These are phyloP conservation scores for Donacobius atricapilla DNA, from an alignment of 2,113 vertebrate genomes.

Conservation along the genomic window DNA sequence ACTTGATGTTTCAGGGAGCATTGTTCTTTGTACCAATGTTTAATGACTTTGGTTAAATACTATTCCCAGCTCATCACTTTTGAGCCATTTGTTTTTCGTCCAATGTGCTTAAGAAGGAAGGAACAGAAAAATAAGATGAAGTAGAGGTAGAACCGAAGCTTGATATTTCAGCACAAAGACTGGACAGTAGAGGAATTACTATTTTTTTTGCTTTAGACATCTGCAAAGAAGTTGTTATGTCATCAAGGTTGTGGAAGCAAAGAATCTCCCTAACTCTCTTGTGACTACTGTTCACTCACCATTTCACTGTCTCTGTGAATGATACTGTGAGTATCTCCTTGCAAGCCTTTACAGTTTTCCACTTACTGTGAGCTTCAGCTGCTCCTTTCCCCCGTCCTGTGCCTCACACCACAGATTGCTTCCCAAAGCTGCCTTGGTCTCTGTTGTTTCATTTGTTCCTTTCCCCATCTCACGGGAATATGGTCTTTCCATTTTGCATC, in stretches of 20 bases:
- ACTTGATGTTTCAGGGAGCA: neutral
- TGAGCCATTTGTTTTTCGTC: neutral
- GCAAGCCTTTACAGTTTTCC: neutral
- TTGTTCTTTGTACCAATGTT: neutral
- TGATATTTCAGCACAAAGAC: neutral
- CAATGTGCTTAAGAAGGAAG: neutral
- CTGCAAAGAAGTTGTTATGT: neutral
- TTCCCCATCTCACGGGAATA: neutral
- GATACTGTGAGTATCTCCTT: neutral
- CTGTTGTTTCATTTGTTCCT: neutral
- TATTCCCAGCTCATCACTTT: neutral
- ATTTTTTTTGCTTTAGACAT: neutral
- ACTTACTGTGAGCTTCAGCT: neutral
- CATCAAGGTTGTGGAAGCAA: neutral
- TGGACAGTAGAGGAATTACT: neutral
- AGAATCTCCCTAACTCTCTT: neutral
- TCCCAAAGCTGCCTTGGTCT: neutral
- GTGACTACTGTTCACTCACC: neutral
- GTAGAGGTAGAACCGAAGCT: neutral
- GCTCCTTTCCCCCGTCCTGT: neutral
- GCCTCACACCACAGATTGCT: neutral
- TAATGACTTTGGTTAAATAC: neutral
- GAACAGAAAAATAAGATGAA: neutral
- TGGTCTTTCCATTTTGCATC: accelerated
- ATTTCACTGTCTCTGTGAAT: neutral